phyloP scores from a whole-genome alignment of 2,797 vertebrate genomes.

The Myiotriccus ornatus region DNA sequence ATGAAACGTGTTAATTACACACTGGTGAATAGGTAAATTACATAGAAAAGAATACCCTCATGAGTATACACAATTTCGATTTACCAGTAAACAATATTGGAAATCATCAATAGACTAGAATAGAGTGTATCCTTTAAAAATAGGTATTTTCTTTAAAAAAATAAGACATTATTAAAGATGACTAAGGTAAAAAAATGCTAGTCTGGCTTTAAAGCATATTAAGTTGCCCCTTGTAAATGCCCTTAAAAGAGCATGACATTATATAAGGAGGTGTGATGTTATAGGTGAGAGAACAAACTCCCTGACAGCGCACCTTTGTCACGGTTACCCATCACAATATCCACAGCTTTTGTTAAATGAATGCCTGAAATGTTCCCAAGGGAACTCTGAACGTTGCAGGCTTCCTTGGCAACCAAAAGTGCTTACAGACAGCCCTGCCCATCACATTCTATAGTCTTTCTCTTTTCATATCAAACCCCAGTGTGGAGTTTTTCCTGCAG shows the following conservation, averaged over 20 bases:
- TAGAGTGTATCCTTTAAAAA: not conserved
- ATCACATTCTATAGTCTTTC: slow-evolving; percentile 19
- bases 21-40: not conserved
- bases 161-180: not conserved
- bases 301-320: not conserved
- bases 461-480: not conserved
- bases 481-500: slow-evolving; percentile 3
- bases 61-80: not conserved
- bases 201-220: not conserved
- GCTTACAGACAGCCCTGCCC: slow-evolving; percentile 35
- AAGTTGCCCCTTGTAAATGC: slow-evolving; percentile 1
- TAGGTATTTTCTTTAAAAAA: not conserved
- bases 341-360: slow-evolving; percentile 44
- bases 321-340: not conserved
- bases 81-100: not conserved
- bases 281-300: not conserved
- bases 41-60: not conserved
- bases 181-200: not conserved
- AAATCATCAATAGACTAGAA: not conserved
- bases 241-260: not conserved
- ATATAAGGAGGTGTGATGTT: not conserved
- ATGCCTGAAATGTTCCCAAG: slow-evolving; percentile 33
- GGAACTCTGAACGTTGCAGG: not conserved
- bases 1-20: not conserved
- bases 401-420: slow-evolving; percentile 39